Evolutionary conservation across 2,113 vertebrate species (phyloP), one percentile per base, ranked within the genome.

Genomic region (Lophochroa leadbeateri): DNA sequence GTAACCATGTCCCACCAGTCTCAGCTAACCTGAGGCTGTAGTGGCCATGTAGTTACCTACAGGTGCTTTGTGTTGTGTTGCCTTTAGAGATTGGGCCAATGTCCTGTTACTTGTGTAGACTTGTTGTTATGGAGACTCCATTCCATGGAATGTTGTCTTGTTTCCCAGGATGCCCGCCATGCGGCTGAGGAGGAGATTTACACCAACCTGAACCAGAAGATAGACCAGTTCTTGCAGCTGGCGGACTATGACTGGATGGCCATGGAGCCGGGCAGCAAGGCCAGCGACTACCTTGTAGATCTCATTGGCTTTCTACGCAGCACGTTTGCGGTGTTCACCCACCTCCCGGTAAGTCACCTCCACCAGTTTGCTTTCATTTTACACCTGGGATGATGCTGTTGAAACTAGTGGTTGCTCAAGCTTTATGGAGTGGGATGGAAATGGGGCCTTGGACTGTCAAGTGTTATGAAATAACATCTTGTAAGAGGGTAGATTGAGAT

Each of bases 181-280:
- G 98, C 99, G 0, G 99, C 99, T 0, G 99, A 99, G 97, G 99
- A 99, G n/a, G 99, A 99, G 97, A 99, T 99, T 97, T 99, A 99
- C 97, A 99, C 99, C 33, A 99, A 99, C 84, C 97, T 99, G 14
- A 99, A 99, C 90, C 98, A 99, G 96, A 99, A 99, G 97, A 99
- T 99, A 17, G 99, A 99, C 92, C 99, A 99, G 98, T 99, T 99
- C 96, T 96, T 99, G 94, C 99, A 99, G 98, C 98, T 99, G 96
- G 99, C 99, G 0, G 99, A 99, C 86, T 99, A 99, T 3, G 98
- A 99, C 96, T 99, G 99, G 99, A 98, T 97, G 98, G 98, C 98
- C 1, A 93, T 93, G 41, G 99, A 98, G 33, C 97, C 98, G 0
- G 97, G 98, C 60, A 97, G 96, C 68, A 92, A 98, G 72, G 98